phyloP scores from a whole-genome alignment of 2,888 invertebrate species.

The Microplitis manilae region DNA sequence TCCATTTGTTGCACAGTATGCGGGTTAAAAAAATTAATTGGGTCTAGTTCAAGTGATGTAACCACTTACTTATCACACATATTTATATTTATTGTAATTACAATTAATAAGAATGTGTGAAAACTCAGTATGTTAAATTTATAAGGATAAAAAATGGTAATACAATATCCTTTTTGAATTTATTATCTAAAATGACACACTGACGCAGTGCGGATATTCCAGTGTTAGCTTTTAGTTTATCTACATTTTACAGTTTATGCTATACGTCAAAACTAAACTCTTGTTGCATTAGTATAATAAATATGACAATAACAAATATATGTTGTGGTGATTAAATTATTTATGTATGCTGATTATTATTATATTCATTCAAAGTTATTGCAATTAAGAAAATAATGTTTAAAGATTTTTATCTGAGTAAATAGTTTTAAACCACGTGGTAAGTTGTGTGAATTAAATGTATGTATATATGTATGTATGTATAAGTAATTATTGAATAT shows the following conservation, averaged over 20 bases:
- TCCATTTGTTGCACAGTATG: not conserved
- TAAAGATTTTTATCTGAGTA: too few species aligned
- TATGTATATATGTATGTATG: too few species aligned
- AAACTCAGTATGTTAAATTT: not conserved
- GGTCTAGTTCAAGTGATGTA: constrained; percentile 35
- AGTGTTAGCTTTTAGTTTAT: not conserved
- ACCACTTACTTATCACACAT: constrained; percentile 17
- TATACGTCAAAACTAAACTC: too few species aligned
- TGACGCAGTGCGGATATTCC: constrained; percentile 17
- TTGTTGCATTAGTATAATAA: too few species aligned
- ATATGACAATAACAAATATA: too few species aligned
- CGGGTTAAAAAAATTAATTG: constrained; percentile 20
- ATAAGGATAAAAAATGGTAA: not conserved
- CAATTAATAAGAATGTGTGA: not conserved
- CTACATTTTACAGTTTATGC: not conserved
- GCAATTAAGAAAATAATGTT: too few species aligned
- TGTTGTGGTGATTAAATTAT: too few species aligned
- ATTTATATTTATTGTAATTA: not conserved
- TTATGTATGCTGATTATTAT: too few species aligned
- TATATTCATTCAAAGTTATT: too few species aligned
- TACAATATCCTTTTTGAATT: constrained; percentile 10
- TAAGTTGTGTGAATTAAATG: too few species aligned
- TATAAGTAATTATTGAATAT: not conserved
- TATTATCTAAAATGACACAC: constrained; percentile 18
- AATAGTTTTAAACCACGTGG: too few species aligned